Evolutionary conservation across 37 sponge, comb jelly and placozoan species (phyloP), one percentile per base, ranked within the genome.

Genomic region (Theonella swinhoei): DNA sequence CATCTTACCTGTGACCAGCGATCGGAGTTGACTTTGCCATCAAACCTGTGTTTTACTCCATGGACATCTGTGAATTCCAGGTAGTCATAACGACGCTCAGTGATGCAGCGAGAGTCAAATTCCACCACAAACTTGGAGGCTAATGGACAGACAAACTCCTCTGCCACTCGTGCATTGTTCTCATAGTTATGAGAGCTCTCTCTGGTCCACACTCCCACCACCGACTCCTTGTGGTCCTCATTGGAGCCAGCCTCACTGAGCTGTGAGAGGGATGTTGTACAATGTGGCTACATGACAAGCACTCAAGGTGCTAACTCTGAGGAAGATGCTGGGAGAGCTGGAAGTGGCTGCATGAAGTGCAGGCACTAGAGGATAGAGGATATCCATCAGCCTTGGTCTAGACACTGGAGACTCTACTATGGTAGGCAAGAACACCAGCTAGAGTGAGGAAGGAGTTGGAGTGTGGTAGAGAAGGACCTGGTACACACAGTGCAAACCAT

Each of bases 121-220:
- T 96, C 96, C 14, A 96, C 60, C 9, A 81, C 28, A 42, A 96
- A 83, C 40, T 36, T 38, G 0, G 64, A 31, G 23, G 84, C 84
- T 5, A 76, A 41, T 0, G 84, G 59, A 32, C 84, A 83, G 42
- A 73, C 68, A 64, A 83, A 83, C 39, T 83, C 76, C 54, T 83
- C 76, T 17, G 66, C 35, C 19, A 88, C 28, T 20, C 63, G 40
- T 0, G 78, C 19, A 61, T 87, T 94, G 88, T 94, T 88, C 67
- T 91, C 89, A 32, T 94, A 94, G 72, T 91, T 91, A 61, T 94
- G 95, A 17, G 73, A 28, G 8, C 91, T 91, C 63, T 94, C 95
- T 24, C 85, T 67, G 1, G 66, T 70, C 83, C 83, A 82, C 40
- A 91, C 78, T 0, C 82, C 78, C 9, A 91, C 68, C 66, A 82